These are phyloP conservation scores for Platalea minor DNA, from an alignment of 2,797 vertebrate species.

Conservation along the genomic window DNA sequence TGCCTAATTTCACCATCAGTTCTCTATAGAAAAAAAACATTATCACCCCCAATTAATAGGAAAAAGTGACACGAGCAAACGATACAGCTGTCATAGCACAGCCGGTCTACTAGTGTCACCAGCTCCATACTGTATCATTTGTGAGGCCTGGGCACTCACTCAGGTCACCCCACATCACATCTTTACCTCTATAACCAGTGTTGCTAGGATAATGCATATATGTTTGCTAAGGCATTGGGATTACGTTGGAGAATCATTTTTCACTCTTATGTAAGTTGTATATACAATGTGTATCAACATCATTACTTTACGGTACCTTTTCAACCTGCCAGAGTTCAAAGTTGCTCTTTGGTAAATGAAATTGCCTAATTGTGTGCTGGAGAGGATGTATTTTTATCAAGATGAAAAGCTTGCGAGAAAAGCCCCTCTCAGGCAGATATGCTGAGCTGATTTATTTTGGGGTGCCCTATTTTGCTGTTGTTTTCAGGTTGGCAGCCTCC, in stretches of 20 bases:
- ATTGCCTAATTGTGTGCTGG: background rate
- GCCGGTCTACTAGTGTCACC: background rate
- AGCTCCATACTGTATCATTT: accelerated
- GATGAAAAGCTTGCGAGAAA: background rate
- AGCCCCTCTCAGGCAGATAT: background rate
- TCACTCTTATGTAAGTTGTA: background rate
- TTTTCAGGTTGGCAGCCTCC: conserved; percentile 30
- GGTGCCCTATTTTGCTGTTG: background rate
- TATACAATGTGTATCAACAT: background rate
- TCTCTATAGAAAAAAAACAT: background rate
- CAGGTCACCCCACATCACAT: background rate
- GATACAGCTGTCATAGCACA: background rate
- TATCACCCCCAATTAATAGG: conserved; percentile 3
- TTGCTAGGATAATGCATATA: background rate
- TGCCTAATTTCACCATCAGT: background rate
- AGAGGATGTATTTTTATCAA: conserved; percentile 18
- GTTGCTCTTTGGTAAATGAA: conserved; percentile 22
- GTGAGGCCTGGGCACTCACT: background rate
- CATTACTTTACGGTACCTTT: background rate
- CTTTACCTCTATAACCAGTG: background rate
- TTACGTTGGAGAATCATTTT: background rate
- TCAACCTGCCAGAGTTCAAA: conserved; percentile 6
- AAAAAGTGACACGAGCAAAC: background rate
- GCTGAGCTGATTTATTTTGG: conserved; percentile 29
- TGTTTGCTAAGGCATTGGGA: background rate